Evolutionary conservation across 1,140 invertebrate genomes (phyloP).

Genomic region (Nautilus pompilius): DNA sequence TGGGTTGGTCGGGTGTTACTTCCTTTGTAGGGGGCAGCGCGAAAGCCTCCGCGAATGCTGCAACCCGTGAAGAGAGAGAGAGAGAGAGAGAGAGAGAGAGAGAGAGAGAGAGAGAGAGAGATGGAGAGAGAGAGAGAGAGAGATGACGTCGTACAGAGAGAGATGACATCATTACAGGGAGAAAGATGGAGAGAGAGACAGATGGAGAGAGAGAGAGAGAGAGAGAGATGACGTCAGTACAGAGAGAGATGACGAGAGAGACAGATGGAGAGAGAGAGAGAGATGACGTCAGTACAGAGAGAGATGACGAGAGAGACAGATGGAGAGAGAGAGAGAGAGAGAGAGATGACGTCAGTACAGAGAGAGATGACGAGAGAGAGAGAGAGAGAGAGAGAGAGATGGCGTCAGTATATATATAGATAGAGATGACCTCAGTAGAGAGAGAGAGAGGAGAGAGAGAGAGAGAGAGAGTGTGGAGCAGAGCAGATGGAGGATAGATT

Average conservation of each 20-base stretch:
- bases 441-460: not conserved
- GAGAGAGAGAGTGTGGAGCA: not conserved
- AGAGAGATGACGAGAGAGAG: not conserved
- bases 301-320: not conserved
- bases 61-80: not conserved
- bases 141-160: not conserved
- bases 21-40: not conserved
- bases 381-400: not conserved
- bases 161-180: not conserved
- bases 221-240: no score
- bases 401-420: not conserved
- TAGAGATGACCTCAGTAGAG: no score
- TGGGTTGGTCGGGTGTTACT: not conserved
- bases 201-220: conserved; percentile 7
- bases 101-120: not conserved
- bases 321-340: not conserved
- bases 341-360: no score
- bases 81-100: conserved; percentile 1
- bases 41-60: not conserved
- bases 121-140: not conserved
- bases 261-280: not conserved
- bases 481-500: not conserved
- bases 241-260: not conserved
- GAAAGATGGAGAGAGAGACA: not conserved
- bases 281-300: no score